A percentile compares a stretch with the other conserved stretches of the same genome.
phyloP scores from a whole-genome alignment of 2,888 invertebrate species.

The Macrosiphum euphorbiae region DNA sequence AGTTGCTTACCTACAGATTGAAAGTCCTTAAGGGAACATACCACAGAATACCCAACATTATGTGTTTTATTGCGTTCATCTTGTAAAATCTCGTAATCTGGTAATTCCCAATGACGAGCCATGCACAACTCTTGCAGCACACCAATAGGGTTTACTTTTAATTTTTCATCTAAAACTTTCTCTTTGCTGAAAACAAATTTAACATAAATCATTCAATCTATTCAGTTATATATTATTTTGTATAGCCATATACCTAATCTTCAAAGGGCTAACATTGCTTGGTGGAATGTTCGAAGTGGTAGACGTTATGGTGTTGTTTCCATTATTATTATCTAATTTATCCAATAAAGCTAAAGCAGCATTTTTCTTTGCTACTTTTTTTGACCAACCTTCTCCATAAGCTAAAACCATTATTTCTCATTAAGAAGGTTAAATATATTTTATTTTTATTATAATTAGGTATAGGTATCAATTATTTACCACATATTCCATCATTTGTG shows the following conservation, averaged over 20 bases:
- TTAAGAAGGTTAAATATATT: neutral
- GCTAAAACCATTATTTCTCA: neutral
- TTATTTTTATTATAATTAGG: slow-evolving; percentile 68
- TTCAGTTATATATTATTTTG: neutral
- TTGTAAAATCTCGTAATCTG: neutral
- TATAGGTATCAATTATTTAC: slow-evolving; percentile 77
- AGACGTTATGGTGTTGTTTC: slow-evolving; percentile 68
- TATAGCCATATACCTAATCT: neutral
- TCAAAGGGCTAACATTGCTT: neutral
- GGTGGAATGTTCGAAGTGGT: neutral
- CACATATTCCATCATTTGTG: slow-evolving; percentile 82
- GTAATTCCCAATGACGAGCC: slow-evolving; percentile 84
- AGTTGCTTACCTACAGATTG: neutral
- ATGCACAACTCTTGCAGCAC: slow-evolving; percentile 96
- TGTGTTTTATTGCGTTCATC: neutral
- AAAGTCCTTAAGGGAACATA: neutral
- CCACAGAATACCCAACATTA: neutral
- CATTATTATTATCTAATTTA: slow-evolving; percentile 78
- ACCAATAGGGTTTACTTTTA: slow-evolving; percentile 80
- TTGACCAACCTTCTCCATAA: slow-evolving; percentile 80
- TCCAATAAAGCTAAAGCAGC: slow-evolving; percentile 93
- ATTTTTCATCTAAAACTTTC: neutral
- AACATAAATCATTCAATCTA: neutral
- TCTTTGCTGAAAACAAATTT: slow-evolving; percentile 6
- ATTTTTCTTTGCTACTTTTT: slow-evolving; percentile 97